A percentile compares a stretch with the other conserved stretches of the same genome.
Evolutionary conservation across 2,113 vertebrate species (phyloP).

Genomic region (Passer montanus): DNA sequence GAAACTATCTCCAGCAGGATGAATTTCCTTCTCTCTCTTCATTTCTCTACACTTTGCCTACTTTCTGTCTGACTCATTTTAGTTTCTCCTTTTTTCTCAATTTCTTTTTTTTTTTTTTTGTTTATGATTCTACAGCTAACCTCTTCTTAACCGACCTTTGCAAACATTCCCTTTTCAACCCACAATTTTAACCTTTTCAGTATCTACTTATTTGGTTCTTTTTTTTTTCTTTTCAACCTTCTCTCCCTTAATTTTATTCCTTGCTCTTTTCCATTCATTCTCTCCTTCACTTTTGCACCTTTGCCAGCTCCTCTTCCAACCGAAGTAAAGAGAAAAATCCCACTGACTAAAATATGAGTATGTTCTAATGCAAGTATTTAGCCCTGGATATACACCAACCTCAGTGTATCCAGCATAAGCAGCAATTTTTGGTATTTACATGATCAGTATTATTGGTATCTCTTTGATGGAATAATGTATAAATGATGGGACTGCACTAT

Average conservation of each 20-base stretch:
- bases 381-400: not conserved
- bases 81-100: not conserved
- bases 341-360: not conserved
- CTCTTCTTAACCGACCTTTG: not conserved
- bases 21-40: constrained; percentile 51
- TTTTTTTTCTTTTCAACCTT: not conserved
- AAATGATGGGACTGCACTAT: not conserved
- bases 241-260: not conserved
- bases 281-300: not conserved
- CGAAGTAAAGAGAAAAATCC: not conserved
- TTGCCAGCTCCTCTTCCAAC: not conserved
- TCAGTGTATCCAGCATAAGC: not conserved
- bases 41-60: constrained; percentile 42
- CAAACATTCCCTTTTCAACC: not conserved
- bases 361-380: not conserved
- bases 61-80: constrained; percentile 7
- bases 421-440: not conserved
- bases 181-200: not conserved
- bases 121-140: not conserved
- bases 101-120: not conserved
- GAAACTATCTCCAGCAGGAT: constrained; percentile 58
- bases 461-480: not conserved
- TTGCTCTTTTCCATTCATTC: not conserved
- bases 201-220: not conserved
- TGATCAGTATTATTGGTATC: not conserved